phyloP scores from a whole-genome alignment of 1,140 invertebrate species.

The Trissolcus basalis region DNA sequence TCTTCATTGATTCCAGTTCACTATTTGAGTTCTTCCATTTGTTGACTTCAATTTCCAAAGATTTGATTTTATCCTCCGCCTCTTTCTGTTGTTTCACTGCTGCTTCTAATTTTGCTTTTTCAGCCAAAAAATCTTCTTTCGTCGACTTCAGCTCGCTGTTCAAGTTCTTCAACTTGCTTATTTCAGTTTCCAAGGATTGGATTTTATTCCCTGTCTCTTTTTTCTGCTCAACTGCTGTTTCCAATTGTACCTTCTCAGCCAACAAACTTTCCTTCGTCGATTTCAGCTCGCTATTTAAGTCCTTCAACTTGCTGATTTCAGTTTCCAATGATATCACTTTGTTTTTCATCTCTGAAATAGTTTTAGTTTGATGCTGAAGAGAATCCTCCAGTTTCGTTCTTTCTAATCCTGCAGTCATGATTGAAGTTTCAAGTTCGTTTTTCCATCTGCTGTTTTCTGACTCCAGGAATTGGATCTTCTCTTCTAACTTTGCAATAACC shows the following conservation, averaged over 20 bases:
- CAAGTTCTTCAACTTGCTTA: neutral
- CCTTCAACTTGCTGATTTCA: neutral
- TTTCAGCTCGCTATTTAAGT: constrained; percentile 5
- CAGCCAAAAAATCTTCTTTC: too few relatives aligned
- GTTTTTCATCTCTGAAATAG: constrained; percentile 9
- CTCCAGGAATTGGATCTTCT: too few relatives aligned
- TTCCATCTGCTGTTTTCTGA: too few relatives aligned
- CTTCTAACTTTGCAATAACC: too few relatives aligned
- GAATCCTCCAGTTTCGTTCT: too few relatives aligned
- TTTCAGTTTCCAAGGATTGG: constrained; percentile 9
- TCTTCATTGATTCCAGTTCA: neutral
- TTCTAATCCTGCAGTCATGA: too few relatives aligned
- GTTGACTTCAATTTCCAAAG: constrained; percentile 1
- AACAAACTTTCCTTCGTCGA: neutral
- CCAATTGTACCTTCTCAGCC: too few relatives aligned
- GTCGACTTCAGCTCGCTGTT: constrained; percentile 1
- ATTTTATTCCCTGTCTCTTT: constrained; percentile 21
- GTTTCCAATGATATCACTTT: too few relatives aligned
- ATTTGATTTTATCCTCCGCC: constrained; percentile 17
- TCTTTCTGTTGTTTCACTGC: too few relatives aligned
- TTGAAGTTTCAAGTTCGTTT: too few relatives aligned
- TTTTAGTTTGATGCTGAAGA: neutral
- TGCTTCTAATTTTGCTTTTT: too few relatives aligned
- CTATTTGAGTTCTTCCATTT: constrained; percentile 3
- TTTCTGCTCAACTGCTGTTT: too few relatives aligned